A percentile compares a stretch with the other conserved stretches of the same genome.
Evolutionary conservation across 2,113 vertebrate genomes (phyloP).

Genomic region (Ailurus styani): DNA sequence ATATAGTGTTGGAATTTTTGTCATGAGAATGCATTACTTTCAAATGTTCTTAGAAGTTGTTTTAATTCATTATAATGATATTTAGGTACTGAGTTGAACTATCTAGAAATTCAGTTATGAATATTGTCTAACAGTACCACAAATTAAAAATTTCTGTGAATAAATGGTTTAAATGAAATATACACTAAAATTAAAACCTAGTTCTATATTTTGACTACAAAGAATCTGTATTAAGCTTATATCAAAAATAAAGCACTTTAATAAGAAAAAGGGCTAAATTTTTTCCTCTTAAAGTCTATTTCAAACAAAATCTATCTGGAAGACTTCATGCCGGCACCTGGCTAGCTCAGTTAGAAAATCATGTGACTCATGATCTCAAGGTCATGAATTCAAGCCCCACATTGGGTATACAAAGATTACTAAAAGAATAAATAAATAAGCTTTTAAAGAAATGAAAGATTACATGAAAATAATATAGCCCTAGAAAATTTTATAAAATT

Average conservation of each 20-base stretch:
- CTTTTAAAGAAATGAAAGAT: neutral
- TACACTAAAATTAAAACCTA: slow-evolving; percentile 9
- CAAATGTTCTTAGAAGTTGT: neutral
- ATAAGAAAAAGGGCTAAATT: neutral
- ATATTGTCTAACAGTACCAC: neutral
- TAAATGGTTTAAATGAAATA: slow-evolving; percentile 15
- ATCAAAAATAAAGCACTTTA: slow-evolving; percentile 4
- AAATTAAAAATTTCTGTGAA: neutral
- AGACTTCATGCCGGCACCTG: neutral
- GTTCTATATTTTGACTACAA: neutral
- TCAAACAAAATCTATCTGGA: neutral
- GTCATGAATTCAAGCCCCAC: neutral
- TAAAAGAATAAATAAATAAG: neutral
- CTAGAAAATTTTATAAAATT: neutral
- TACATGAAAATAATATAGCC: neutral
- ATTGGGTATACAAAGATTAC: neutral
- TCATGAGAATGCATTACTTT: neutral
- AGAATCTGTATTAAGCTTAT: neutral
- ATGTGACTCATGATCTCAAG: neutral
- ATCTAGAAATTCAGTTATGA: neutral
- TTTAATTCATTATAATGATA: neutral
- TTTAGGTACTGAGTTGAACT: neutral
- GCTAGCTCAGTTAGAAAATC: neutral
- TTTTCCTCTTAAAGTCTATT: neutral
- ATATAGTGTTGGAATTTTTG: neutral